These are phyloP conservation scores for Epinephelus coioides DNA, from an alignment of 2,797 vertebrate species.

Conservation along the genomic window DNA sequence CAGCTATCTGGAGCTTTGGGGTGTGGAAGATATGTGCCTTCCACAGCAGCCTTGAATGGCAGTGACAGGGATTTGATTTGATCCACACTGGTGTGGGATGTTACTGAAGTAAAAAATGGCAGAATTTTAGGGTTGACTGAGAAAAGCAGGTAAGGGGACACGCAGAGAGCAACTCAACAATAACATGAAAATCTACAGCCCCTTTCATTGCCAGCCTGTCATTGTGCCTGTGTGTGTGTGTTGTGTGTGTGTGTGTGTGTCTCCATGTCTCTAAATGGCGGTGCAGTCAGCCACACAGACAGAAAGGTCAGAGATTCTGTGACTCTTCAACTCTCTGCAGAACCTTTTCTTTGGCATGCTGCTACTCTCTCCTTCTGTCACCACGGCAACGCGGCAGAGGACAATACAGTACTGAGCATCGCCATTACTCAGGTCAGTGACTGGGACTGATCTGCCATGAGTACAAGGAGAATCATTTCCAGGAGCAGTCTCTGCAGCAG, in stretches of 20 bases:
- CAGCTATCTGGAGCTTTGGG: background rate
- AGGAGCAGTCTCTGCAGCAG: constrained; percentile 55
- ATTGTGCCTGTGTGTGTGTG: constrained; percentile 14
- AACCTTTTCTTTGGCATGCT: constrained; percentile 69
- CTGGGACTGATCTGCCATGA: constrained; percentile 71
- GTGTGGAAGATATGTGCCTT: constrained; percentile 6
- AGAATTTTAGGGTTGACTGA: constrained; percentile 49
- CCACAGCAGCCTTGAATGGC: constrained; percentile 17
- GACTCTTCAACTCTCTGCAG: constrained; percentile 69
- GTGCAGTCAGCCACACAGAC: constrained; percentile 57
- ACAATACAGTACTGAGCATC: constrained; percentile 71
- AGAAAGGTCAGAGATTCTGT: constrained; percentile 73
- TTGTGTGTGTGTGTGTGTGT: constrained; percentile 17
- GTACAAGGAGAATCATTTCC: constrained; percentile 68
- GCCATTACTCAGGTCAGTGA: constrained; percentile 80
- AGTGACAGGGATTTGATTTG: constrained; percentile 37
- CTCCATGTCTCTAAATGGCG: constrained; percentile 57
- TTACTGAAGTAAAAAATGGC: constrained; percentile 19
- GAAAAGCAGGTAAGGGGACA: constrained; percentile 46
- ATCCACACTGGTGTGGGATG: constrained; percentile 15
- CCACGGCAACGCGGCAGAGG: constrained; percentile 74
- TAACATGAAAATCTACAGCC: constrained; percentile 49
- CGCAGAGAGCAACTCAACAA: constrained; percentile 18
- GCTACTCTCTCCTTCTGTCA: constrained; percentile 68
- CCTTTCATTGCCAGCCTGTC: constrained; percentile 44